Percentiles rank a stretch among this genome's conserved stretches.
These are phyloP conservation scores for Tuta absoluta DNA, from an alignment of 2,888 invertebrate species.

Conservation along the genomic window DNA sequence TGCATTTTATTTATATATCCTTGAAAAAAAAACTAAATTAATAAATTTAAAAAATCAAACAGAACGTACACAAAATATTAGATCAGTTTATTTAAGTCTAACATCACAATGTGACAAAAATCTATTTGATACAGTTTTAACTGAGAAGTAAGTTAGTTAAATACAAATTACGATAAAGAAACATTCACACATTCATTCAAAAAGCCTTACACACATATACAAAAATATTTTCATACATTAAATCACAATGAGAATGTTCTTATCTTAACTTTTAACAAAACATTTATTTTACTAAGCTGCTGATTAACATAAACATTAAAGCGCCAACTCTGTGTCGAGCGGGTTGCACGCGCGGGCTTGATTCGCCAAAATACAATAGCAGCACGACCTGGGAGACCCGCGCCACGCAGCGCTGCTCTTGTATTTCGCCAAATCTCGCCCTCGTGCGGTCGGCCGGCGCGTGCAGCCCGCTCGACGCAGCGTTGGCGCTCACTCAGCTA, in stretches of 20 bases:
- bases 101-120: conserved; percentile 26
- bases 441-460: too few species aligned
- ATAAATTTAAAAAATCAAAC: background rate
- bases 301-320: background rate
- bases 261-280: background rate
- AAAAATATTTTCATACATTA: background rate
- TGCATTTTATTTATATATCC: conserved; percentile 29
- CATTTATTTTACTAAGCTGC: background rate
- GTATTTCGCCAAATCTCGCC: too few species aligned
- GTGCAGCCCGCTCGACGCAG: too few species aligned
- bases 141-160: conserved; percentile 7
- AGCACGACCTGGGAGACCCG: too few species aligned
- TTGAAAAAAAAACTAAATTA: background rate
- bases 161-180: background rate
- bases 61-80: conserved; percentile 23
- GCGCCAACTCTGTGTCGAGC: background rate
- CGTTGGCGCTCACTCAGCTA: too few species aligned
- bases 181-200: background rate
- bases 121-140: background rate
- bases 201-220: conserved; percentile 7
- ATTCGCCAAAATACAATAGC: too few species aligned
- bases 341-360: too few species aligned
- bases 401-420: too few species aligned
- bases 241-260: conserved; percentile 1
- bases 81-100: conserved; percentile 22